Conservation (phyloP, 2,113 vertebrate genomes). For the Synodontis membranacea region DNA sequence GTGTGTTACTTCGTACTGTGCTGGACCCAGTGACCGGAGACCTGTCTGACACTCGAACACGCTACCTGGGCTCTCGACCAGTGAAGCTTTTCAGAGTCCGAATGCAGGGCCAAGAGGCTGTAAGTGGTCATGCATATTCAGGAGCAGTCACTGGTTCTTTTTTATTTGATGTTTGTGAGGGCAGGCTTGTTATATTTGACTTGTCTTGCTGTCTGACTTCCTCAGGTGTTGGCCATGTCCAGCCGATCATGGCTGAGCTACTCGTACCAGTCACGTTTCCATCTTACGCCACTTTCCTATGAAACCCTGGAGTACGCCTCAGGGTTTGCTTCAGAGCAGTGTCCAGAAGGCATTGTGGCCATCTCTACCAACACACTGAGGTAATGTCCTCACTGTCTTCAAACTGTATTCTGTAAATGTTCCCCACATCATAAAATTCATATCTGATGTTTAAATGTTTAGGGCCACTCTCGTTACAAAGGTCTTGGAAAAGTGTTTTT, state of each 20-base stretch:
- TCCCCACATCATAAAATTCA: not conserved
- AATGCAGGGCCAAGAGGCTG: conserved; percentile 99
- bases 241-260: conserved; percentile 98
- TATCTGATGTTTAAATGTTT: no score
- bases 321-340: conserved; percentile 96
- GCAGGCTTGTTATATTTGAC: not conserved
- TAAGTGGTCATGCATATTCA: conserved; percentile 67
- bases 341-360: conserved; percentile 96
- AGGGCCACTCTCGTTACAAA: not conserved
- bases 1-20: conserved; percentile 91
- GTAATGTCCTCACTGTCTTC: conserved; percentile 61
- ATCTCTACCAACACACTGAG: conserved; percentile 98
- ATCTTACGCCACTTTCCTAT: conserved; percentile 92
- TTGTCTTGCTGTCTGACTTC: conserved; percentile 8
- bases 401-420: not conserved
- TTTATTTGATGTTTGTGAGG: not conserved
- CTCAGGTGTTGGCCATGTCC: conserved; percentile 95
- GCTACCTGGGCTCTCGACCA: conserved; percentile 92
- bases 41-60: conserved; percentile 92
- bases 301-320: conserved; percentile 96
- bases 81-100: conserved; percentile 96
- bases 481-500: not conserved
- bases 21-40: conserved; percentile 95
- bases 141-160: not conserved
- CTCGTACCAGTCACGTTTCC: conserved; percentile 96